Evolutionary conservation across 2,888 invertebrate genomes (phyloP).

Genomic region (Polyommatus iphigenia): DNA sequence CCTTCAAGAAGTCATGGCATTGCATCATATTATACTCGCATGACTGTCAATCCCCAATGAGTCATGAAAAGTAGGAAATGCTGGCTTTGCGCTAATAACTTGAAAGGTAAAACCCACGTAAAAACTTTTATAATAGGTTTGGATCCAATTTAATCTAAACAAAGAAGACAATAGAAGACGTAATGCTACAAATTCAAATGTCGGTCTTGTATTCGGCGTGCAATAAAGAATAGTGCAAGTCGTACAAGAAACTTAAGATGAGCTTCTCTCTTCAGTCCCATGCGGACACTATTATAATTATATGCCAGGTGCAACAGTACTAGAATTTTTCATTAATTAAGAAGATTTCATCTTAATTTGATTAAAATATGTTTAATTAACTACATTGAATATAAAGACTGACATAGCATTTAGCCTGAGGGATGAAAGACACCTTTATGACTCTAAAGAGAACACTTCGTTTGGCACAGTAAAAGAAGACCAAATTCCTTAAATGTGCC

Average conservation of each 20-base stretch:
- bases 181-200: not conserved
- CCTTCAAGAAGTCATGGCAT: slow-evolving; percentile 6
- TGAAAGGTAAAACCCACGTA: not conserved
- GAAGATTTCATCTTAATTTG: too few relatives aligned
- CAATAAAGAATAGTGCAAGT: too few relatives aligned
- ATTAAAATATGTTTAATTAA: too few relatives aligned
- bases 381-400: too few relatives aligned
- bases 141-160: not conserved
- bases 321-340: too few relatives aligned
- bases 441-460: not conserved
- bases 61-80: not conserved
- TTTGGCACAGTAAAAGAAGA: not conserved
- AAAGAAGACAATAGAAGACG: not conserved
- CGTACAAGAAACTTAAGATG: too few relatives aligned
- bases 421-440: not conserved
- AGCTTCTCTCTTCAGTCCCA: too few relatives aligned
- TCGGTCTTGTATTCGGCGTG: too few relatives aligned
- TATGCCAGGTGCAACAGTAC: too few relatives aligned
- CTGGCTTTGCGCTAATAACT: not conserved
- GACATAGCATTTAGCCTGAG: too few relatives aligned
- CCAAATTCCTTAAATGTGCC: not conserved
- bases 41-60: not conserved
- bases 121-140: not conserved
- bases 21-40: not conserved
- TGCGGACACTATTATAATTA: too few relatives aligned